Base-by-base conservation (phyloP, 1,140 invertebrate genomes). In the Aethina tumida region DNA sequence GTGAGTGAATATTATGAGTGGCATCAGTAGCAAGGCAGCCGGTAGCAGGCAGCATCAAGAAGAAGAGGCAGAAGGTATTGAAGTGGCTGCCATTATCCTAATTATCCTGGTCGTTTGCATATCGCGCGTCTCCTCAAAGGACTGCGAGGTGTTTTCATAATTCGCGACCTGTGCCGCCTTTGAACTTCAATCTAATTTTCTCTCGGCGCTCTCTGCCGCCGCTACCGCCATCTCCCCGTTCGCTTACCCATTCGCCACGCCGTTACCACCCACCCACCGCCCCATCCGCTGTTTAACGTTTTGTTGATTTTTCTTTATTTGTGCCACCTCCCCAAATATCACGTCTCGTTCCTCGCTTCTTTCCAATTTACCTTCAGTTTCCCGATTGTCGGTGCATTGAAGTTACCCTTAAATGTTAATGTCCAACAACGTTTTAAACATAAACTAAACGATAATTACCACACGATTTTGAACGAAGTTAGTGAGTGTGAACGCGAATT, bases 71-170 rank as follows among this genome's bases (percentile, higher is more conserved):
- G 44, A 45, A 50, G 47, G 49, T 53, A 56, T 53, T 55, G 54
- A 53, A 56, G 54, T 57, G 55, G 56, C 47, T 50, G 52, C 49
- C 58, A 56, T 60, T 60, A 57, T 57, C 55, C 58, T 58, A 60
- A 58, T 60, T 58, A 58, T 58, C 51, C 48, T 56, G 49, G 56
- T 60, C 56, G 52, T 60, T 60, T 60, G 56, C 58, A 57, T 56
- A 60, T 57, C 51, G 53, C 55, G 47, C 52, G 52, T 35, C 39
- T 49, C 47, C 49, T 55, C 54, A 56, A 58, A 58, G 53, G 56
- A 57, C 49, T 55, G 47, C 49, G 55, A 58, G 56, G 58, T 60
- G 58, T 60, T 60, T 60, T 58, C 58, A 51, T 58, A 60, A 60
- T 60, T 58, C 55, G 55, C 45, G 43, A 47, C 26, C 37, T 12